phyloP scores from a whole-genome alignment of 2,113 vertebrate genomes.

The Heterocephalus glaber region DNA sequence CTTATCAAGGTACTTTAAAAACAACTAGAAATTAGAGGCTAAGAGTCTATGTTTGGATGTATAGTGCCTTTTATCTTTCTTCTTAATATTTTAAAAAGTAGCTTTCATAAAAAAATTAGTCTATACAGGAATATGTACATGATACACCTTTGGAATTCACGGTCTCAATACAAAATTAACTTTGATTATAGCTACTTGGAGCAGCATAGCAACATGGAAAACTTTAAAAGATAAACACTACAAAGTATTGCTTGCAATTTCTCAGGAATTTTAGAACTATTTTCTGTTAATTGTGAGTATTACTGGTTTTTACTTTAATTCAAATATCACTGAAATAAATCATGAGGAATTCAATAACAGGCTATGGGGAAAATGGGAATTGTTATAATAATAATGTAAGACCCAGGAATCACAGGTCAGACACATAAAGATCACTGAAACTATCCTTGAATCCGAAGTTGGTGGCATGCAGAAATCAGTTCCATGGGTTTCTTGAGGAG shows the following conservation, averaged over 20 bases:
- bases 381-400: background rate
- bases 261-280: background rate
- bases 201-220: accelerated
- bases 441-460: background rate
- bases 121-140: background rate
- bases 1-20: background rate
- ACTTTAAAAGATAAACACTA: background rate
- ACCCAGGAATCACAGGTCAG: background rate
- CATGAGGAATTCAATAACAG: background rate
- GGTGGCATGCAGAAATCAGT: too few relatives aligned
- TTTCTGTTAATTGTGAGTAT: background rate
- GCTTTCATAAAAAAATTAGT: background rate
- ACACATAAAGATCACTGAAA: background rate
- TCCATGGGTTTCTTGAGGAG: accelerated
- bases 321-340: background rate
- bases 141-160: background rate
- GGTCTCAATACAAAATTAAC: background rate
- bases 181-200: background rate
- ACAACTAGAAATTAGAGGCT: background rate
- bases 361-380: too few relatives aligned
- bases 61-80: background rate
- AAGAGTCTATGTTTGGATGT: background rate
- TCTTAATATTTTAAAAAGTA: background rate
- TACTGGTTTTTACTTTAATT: background rate
- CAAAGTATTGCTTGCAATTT: background rate